phyloP scores from a whole-genome alignment of 2,113 vertebrate species.

The Rafetus swinhoei region DNA sequence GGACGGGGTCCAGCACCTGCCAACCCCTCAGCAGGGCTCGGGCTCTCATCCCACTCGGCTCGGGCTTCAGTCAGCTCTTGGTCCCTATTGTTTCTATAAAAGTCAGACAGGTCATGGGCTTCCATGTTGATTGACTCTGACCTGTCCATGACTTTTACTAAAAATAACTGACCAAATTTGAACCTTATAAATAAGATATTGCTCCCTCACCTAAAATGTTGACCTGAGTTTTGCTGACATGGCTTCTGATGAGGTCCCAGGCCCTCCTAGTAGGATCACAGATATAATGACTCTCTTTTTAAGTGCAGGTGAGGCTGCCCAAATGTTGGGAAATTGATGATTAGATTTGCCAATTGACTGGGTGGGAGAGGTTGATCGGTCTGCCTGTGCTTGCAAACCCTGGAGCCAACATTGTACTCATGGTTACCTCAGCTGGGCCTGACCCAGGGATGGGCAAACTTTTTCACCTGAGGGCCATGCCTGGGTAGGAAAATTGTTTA shows the following conservation, averaged over 20 bases:
- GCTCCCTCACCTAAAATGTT: not conserved
- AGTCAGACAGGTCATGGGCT: too few relatives aligned
- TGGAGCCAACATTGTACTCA: not conserved
- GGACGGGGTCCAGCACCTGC: too few relatives aligned
- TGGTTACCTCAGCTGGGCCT: not conserved
- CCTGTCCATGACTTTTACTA: too few relatives aligned
- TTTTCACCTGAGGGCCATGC: too few relatives aligned
- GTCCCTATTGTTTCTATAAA: too few relatives aligned
- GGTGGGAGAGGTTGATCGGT: not conserved
- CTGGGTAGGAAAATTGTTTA: too few relatives aligned
- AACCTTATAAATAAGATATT: not conserved
- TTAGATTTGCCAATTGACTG: not conserved
- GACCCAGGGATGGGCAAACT: not conserved
- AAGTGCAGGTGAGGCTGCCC: not conserved
- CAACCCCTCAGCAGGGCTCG: too few relatives aligned
- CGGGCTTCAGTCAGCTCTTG: too few relatives aligned
- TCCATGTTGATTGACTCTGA: too few relatives aligned
- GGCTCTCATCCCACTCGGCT: too few relatives aligned
- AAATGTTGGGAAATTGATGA: not conserved
- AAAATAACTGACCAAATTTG: too few relatives aligned
- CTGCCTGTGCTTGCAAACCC: not conserved
- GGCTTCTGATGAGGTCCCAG: not conserved
- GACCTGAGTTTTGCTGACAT: not conserved
- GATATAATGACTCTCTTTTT: not conserved
- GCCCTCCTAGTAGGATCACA: accelerated